Conservation (phyloP, 2,797 vertebrate genomes). For the Geotrypetes seraphini region DNA sequence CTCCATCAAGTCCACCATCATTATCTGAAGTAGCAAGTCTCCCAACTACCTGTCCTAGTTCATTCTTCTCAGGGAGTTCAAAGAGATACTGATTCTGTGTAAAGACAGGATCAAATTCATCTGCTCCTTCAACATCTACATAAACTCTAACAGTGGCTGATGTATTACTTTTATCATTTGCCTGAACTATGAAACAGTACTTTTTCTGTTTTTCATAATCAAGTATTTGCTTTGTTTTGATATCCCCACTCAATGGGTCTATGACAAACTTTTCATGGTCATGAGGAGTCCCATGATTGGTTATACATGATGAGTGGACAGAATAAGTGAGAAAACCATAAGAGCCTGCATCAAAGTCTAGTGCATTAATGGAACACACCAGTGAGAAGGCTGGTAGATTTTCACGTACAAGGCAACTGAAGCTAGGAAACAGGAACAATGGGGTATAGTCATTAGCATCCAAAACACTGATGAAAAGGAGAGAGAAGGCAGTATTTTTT, state of each 20-base stretch:
- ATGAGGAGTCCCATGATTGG: too few species aligned
- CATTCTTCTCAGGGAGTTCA: slow-evolving; percentile 52
- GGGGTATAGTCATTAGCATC: slow-evolving; percentile 89
- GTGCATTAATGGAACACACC: slow-evolving; percentile 63
- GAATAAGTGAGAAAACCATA: slow-evolving; percentile 79
- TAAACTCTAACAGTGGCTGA: slow-evolving; percentile 62
- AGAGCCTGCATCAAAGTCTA: slow-evolving; percentile 75
- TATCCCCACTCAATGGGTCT: slow-evolving; percentile 72
- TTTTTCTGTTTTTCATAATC: slow-evolving; percentile 74
- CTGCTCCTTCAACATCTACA: slow-evolving; percentile 70
- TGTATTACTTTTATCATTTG: slow-evolving; percentile 72
- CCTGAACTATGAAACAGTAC: slow-evolving; percentile 78
- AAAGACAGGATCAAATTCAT: slow-evolving; percentile 87
- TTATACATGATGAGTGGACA: slow-evolving; percentile 66
- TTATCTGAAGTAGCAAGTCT: slow-evolving; percentile 75
- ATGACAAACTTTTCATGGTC: slow-evolving; percentile 71
- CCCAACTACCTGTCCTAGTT: slow-evolving; percentile 60
- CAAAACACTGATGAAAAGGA: slow-evolving; percentile 59
- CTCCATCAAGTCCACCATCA: slow-evolving; percentile 77
- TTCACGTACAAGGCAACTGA: slow-evolving; percentile 69
- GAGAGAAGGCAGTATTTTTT: slow-evolving; percentile 61
- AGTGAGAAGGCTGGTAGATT: slow-evolving; percentile 70
- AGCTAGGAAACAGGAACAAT: slow-evolving; percentile 65
- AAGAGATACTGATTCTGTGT: slow-evolving; percentile 76
- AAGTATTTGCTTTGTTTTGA: slow-evolving; percentile 69